Conservation (phyloP, 2,113 vertebrate genomes). For the Gopherus flavomarginatus region DNA sequence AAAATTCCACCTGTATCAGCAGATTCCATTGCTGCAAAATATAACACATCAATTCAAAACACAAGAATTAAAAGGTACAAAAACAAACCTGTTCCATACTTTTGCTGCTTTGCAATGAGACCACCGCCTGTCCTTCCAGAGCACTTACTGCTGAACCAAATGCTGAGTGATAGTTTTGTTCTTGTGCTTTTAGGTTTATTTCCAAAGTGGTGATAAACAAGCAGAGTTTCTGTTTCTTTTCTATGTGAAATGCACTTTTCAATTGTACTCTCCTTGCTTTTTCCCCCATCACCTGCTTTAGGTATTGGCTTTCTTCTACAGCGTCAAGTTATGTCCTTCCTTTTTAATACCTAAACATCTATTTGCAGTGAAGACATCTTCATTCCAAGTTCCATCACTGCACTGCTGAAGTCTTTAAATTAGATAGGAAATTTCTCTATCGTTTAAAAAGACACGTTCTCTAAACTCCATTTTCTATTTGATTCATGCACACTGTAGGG, state of each 20-base stretch:
- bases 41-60: neutral
- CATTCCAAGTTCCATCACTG: neutral
- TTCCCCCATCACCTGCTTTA: neutral
- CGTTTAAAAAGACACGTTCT: neutral
- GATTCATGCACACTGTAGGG: neutral
- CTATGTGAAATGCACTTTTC: neutral
- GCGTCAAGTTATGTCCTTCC: neutral
- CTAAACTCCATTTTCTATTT: neutral
- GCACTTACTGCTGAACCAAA: fast-evolving
- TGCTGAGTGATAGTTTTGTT: neutral
- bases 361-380: neutral
- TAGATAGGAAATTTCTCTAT: neutral
- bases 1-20: neutral
- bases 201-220: slow-evolving; percentile 10
- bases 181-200: slow-evolving; percentile 26
- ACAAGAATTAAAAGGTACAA: neutral
- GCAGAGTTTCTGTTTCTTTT: neutral
- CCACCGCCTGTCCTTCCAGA: neutral
- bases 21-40: neutral
- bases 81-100: neutral
- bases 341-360: neutral
- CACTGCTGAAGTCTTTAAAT: neutral
- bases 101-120: neutral
- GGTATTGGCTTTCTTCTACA: neutral
- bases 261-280: neutral